These are phyloP conservation scores for Caenorhabditis plicata DNA, from an alignment of 2,888 invertebrate genomes.

Conservation along the genomic window DNA sequence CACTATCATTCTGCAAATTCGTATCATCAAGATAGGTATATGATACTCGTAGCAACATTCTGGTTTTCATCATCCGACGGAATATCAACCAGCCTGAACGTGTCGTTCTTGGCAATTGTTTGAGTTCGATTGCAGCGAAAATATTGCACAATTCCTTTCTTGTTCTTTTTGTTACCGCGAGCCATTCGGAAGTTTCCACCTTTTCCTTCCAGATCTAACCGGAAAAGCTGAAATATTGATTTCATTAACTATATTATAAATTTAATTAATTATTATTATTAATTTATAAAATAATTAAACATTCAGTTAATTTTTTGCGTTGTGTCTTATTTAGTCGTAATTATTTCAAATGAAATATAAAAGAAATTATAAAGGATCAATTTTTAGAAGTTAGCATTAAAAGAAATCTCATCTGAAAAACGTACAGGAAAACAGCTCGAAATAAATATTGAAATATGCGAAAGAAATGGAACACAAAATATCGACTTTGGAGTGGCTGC, in stretches of 20 bases:
- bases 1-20: background rate
- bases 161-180: slow-evolving; percentile 49
- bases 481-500: too few species aligned
- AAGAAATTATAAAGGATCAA: too few species aligned
- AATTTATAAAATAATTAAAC: too few species aligned
- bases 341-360: too few species aligned
- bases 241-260: background rate
- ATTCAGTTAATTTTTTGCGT: too few species aligned
- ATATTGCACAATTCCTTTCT: slow-evolving; percentile 42
- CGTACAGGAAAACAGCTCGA: too few species aligned
- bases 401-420: too few species aligned
- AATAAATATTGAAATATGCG: too few species aligned
- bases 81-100: slow-evolving; percentile 26
- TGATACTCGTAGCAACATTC: too few species aligned
- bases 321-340: too few species aligned
- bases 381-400: too few species aligned
- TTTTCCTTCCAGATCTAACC: slow-evolving; percentile 45
- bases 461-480: too few species aligned
- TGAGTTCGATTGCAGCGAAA: slow-evolving; percentile 46
- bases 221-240: slow-evolving; percentile 15
- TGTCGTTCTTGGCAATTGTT: slow-evolving; percentile 18
- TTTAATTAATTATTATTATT: background rate
- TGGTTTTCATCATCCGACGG: slow-evolving; percentile 13
- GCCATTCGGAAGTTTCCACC: slow-evolving; percentile 55
- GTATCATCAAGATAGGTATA: background rate